A percentile compares a stretch with the other conserved stretches of the same genome.
phyloP scores from a whole-genome alignment of 1,140 invertebrate species.

The Hylaeus volcanicus region DNA sequence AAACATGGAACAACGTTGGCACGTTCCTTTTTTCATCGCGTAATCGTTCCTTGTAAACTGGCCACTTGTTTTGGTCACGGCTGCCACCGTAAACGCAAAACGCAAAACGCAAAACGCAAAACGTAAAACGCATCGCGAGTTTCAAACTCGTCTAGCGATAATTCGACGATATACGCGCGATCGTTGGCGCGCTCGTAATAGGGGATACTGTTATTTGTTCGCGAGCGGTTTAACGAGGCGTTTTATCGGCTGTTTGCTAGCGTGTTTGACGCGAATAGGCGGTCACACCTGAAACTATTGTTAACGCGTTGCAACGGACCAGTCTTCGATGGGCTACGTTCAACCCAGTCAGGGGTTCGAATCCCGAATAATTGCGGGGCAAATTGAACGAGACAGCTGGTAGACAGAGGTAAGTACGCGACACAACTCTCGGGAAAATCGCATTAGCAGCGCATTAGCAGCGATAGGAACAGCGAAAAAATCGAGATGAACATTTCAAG shows the following conservation, averaged over 20 bases:
- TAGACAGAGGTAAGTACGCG: not conserved
- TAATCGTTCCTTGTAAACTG: constrained; percentile 14
- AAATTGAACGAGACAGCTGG: not conserved
- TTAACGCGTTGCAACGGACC: constrained; percentile 31
- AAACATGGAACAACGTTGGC: constrained; percentile 18
- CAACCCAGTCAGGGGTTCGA: not conserved
- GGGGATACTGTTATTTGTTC: constrained; percentile 60
- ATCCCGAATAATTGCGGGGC: not conserved
- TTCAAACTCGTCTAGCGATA: constrained; percentile 52
- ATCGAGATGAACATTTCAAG: constrained; percentile 23
- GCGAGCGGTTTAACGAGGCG: constrained; percentile 43
- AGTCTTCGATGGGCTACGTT: not conserved
- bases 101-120: not conserved
- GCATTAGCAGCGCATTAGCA: too few species aligned
- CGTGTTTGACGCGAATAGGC: constrained; percentile 17
- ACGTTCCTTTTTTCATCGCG: too few species aligned
- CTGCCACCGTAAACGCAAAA: constrained; percentile 22
- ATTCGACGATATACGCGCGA: constrained; percentile 64
- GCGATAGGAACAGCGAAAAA: too few species aligned
- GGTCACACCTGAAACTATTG: constrained; percentile 64
- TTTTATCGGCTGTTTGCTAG: constrained; percentile 64
- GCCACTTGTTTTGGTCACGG: constrained; percentile 15
- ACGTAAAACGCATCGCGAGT: constrained; percentile 19
- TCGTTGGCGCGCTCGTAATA: constrained; percentile 60
- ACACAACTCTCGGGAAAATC: too few species aligned